phyloP scores from a whole-genome alignment of 2,888 invertebrate genomes.

The Pedicia rivosa region DNA sequence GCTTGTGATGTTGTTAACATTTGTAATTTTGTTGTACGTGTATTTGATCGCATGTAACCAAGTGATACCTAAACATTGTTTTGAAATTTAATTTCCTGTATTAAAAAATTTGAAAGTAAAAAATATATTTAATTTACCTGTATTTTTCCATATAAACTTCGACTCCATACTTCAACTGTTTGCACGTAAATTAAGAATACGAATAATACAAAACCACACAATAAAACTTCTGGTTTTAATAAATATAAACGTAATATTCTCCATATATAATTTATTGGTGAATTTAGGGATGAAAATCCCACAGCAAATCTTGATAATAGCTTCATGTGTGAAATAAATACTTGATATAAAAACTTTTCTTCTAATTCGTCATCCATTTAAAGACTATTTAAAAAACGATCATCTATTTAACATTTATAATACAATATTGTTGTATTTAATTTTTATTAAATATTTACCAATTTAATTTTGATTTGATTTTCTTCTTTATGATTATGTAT shows the following conservation, averaged over 20 bases:
- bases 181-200: constrained; percentile 65
- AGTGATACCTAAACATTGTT: too few species aligned
- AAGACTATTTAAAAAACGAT: too few species aligned
- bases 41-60: constrained; percentile 18
- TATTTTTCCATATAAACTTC: constrained; percentile 42
- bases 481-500: too few species aligned
- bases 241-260: constrained; percentile 61
- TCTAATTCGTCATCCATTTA: constrained; percentile 90
- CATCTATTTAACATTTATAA: too few species aligned
- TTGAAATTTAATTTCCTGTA: too few species aligned
- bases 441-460: too few species aligned
- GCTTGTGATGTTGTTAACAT: constrained; percentile 21
- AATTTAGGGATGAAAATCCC: constrained; percentile 56
- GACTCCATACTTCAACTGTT: constrained; percentile 70
- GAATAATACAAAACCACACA: constrained; percentile 52
- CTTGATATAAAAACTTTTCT: constrained; percentile 75
- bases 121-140: too few species aligned
- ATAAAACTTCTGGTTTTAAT: constrained; percentile 62
- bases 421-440: too few species aligned
- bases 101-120: too few species aligned
- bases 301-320: constrained; percentile 65
- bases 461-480: too few species aligned
- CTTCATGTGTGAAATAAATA: constrained; percentile 74
- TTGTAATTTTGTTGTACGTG: constrained; percentile 18
- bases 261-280: constrained; percentile 61